Evolutionary conservation across 2,113 vertebrate species (phyloP).

Genomic region (Syngnathus typhle): DNA sequence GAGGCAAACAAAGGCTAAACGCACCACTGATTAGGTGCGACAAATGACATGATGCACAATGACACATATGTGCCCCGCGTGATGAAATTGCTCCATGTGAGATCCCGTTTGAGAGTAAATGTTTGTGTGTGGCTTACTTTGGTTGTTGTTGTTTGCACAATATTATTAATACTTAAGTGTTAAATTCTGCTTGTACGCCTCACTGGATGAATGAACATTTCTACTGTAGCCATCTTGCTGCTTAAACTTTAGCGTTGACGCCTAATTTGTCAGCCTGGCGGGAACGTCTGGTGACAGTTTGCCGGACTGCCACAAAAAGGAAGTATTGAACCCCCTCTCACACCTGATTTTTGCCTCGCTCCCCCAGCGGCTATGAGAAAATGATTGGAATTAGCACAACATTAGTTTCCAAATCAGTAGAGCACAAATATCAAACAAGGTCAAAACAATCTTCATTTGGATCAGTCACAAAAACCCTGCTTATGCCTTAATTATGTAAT

Average conservation of each 20-base stretch:
- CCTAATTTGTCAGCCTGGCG: neutral
- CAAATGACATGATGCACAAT: slow-evolving; percentile 32
- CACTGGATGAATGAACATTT: neutral
- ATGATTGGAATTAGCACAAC: neutral
- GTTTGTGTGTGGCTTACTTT: neutral
- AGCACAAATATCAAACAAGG: no score
- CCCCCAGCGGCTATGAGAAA: neutral
- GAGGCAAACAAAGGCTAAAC: slow-evolving; percentile 6
- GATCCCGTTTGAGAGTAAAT: neutral
- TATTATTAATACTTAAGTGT: neutral
- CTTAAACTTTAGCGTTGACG: no score
- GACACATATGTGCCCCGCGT: slow-evolving; percentile 33
- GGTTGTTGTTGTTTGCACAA: no score
- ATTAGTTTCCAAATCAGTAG: neutral
- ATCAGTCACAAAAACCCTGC: no score
- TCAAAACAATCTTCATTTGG: no score
- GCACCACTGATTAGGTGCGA: slow-evolving; percentile 8
- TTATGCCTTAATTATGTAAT: no score
- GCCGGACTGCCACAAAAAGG: slow-evolving; percentile 10
- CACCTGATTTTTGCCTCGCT: slow-evolving; percentile 1
- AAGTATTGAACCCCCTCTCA: slow-evolving; percentile 18
- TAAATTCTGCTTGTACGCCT: neutral
- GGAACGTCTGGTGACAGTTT: slow-evolving; percentile 8
- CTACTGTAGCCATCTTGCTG: neutral
- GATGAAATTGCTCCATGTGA: slow-evolving; percentile 19